Percentiles rank a stretch among this genome's conserved stretches.
phyloP scores from a whole-genome alignment of 2,113 vertebrate genomes.

The Lates calcarifer region DNA sequence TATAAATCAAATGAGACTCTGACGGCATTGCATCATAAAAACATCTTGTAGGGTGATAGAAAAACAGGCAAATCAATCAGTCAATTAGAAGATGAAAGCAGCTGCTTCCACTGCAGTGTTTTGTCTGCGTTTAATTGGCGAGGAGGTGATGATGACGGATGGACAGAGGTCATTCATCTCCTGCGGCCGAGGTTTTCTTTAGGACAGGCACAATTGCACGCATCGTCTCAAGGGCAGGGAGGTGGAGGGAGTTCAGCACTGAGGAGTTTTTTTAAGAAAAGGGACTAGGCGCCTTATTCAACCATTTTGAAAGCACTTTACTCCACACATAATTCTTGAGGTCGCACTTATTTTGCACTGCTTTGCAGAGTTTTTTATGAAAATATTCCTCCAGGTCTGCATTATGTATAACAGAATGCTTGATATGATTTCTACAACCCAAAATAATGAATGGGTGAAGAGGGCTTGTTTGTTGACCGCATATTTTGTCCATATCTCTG shows the following conservation, averaged over 20 bases:
- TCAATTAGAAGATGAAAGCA: conserved; percentile 68
- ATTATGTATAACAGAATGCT: conserved; percentile 57
- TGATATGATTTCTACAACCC: conserved; percentile 45
- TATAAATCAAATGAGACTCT: conserved; percentile 64
- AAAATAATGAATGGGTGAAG: conserved; percentile 52
- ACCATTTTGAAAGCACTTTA: conserved; percentile 36
- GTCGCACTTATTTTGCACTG: conserved; percentile 37
- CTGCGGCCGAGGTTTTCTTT: conserved; percentile 26
- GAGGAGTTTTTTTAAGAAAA: conserved; percentile 9
- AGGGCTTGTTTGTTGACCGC: conserved; percentile 49
- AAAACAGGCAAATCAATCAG: conserved; percentile 63
- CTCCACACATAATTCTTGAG: conserved; percentile 35
- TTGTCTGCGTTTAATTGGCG: conserved; percentile 44
- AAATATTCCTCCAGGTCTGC: conserved; percentile 46
- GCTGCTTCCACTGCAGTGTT: conserved; percentile 38
- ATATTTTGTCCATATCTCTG: conserved; percentile 48
- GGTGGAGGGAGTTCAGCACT: background rate
- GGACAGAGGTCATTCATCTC: conserved; percentile 49
- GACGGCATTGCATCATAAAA: conserved; percentile 40
- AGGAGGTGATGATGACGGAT: conserved; percentile 47
- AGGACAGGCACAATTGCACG: background rate
- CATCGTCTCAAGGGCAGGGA: background rate
- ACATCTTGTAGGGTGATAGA: conserved; percentile 36
- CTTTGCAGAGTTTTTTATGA: conserved; percentile 44
- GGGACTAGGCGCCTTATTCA: conserved; percentile 8